Evolutionary conservation across 1,140 invertebrate species (phyloP), one percentile per base, ranked within the genome.

Genomic region (Monomorium pharaonis): DNA sequence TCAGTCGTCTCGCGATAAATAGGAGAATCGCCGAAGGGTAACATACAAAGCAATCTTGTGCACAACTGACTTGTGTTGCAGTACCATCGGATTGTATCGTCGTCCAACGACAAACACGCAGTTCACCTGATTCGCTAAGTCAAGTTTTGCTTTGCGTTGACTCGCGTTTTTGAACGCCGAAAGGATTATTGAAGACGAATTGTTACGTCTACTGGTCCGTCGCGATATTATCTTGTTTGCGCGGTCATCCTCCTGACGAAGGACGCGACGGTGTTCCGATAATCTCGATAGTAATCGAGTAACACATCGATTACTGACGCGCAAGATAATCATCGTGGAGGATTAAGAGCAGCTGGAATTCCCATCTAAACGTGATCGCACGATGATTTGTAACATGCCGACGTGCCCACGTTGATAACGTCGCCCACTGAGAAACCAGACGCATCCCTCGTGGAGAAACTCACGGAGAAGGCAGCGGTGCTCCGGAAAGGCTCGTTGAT

Each of bases 331-430:
- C 67, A 74, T 83, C 78, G 67, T 58, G 24, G 51, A 60, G 69
- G 78, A 58, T 83, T 44, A 27, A 54, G 67, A 58, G 67, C 67
- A 72, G 27, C 51, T 74, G 78, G 67, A 72, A 83, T 83, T 81
- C 67, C 78, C n/a, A 44, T 83, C 67, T 58, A 58, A 69, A 30
- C 51, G 51, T 58, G 44, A 83, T 83, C 65, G 16, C 78, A 42
- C 16, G 78, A 80, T 80, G 77, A 83, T 83, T 83, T 44, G 78
- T 81, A 81, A 70, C 49, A 21, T 42, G 51, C 65, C 65, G 12
- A 51, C 18, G 78, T 69, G 16, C 62, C 47, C n/a, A n/a, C n/a
- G 44, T 33, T 83, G 78, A 74, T 81, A n/a, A 81, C 62, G 24
- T 65, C 30, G 44, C 2, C 44, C 21, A 33, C 51, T 24, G 67